Base-by-base conservation (phyloP, 2,888 invertebrate species). In the Spatulosminthurus flaviceps region DNA sequence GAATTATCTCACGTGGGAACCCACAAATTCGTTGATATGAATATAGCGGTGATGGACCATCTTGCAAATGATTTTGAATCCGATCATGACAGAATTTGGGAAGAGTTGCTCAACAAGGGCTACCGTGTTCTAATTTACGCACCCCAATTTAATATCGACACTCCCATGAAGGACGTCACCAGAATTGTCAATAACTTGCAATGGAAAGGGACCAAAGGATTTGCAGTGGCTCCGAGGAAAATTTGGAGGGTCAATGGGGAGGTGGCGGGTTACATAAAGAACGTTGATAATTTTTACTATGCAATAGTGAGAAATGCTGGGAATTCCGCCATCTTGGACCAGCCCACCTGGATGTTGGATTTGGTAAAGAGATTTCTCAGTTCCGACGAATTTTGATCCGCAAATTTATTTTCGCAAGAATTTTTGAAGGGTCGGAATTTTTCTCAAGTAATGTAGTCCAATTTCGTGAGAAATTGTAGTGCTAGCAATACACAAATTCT, bases 201-300 rank as follows among this genome's bases (percentile, higher is more conserved):
- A 9, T 77, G 77, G 77, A 67, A 51, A 2, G 60, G 60, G 11
- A 51, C 22, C 0, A 16, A 51, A 11, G 41, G 29, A 5, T 77
- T 43, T 70, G 7, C 5, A 4, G 28, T 29, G 51, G 67, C 67
- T n/a, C n/a, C 34, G 13, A 1, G 77, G 29, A 29, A 28, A 1
- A 51, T 77, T 51, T 77, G 77, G 77, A 69, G 21, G 60, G 77
- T 77, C 5, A 51, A 71, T 51, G 71, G 61, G 16, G 42, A 16
- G 0, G 70, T 77, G 16, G 71, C 70, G 43, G 77, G 77, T 4
- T 77, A 60, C 24, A 70, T 77, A 2, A 70, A 51, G 16, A 34
- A 42, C n/a, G 41, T 22, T 0, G 29, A 29, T 1, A 24, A 42
- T 9, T 71, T 71, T 24, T 22, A 28, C 21, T 60, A 29, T 51